Percentiles rank a stretch among this genome's conserved stretches.
phyloP scores from a whole-genome alignment of 2,888 invertebrate species.

The Fragum whitleyi region DNA sequence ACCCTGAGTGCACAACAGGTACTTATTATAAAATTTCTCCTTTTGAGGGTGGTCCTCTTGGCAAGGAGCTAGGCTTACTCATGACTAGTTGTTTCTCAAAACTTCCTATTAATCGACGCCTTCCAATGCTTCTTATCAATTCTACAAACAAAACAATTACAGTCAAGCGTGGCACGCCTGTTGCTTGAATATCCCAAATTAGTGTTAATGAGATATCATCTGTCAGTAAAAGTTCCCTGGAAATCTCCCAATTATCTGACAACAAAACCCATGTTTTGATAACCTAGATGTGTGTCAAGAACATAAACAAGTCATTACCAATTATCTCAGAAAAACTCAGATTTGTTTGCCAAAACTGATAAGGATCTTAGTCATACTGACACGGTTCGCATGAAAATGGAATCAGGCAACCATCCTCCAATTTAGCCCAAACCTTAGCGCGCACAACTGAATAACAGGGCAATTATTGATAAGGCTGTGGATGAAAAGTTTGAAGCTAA shows the following conservation, averaged over 20 bases:
- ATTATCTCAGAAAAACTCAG: background rate
- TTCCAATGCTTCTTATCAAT: background rate
- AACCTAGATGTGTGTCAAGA: no score
- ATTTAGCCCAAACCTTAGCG: slow-evolving; percentile 30
- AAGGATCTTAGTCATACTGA: background rate
- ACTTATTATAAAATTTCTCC: background rate
- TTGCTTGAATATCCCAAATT: background rate
- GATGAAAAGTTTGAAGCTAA: slow-evolving; percentile 38
- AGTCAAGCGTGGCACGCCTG: slow-evolving; percentile 5
- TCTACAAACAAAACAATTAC: no score
- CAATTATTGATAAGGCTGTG: no score
- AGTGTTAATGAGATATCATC: background rate
- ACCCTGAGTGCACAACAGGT: background rate
- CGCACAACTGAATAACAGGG: no score
- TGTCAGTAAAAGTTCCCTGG: no score
- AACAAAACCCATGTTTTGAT: no score
- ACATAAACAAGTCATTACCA: no score
- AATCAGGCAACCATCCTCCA: slow-evolving; percentile 22
- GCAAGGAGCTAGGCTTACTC: slow-evolving; percentile 6
- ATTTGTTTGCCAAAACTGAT: background rate
- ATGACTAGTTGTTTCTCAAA: background rate
- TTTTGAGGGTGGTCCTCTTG: background rate
- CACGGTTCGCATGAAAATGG: slow-evolving; percentile 15
- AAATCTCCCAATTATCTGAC: no score
- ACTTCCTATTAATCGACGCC: background rate